Evolutionary conservation across 2,113 vertebrate genomes (phyloP).

Genomic region (human): GRCh38 chr13:37023001-37023500

Average conservation of each 20-base stretch:
- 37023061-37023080: slow-evolving; percentile 82
- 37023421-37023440: slow-evolving; percentile 69
- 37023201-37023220: slow-evolving; percentile 87
- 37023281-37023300: slow-evolving; percentile 78
- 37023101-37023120: slow-evolving; percentile 79
- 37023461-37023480: slow-evolving; percentile 77
- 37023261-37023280: slow-evolving; percentile 76
- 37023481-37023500: slow-evolving; percentile 70
- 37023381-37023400: slow-evolving; percentile 69
- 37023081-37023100: slow-evolving; percentile 79
- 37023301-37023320: slow-evolving; percentile 71
- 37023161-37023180: slow-evolving; percentile 78
- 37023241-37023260: slow-evolving; percentile 80
- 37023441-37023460: slow-evolving; percentile 67
- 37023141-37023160: slow-evolving; percentile 78
- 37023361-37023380: slow-evolving; percentile 55
- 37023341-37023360: slow-evolving; percentile 55
- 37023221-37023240: slow-evolving; percentile 84
- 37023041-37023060: slow-evolving; percentile 87
- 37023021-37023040: slow-evolving; percentile 84
- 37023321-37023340: slow-evolving; percentile 77
- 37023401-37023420: slow-evolving; percentile 63
- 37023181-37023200: slow-evolving; percentile 81
- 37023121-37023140: slow-evolving; percentile 77
- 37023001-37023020: slow-evolving; percentile 80